Percentiles rank a stretch among this genome's conserved stretches.
These are phyloP conservation scores for Siphamia tubifer DNA, from an alignment of 2,113 vertebrate species.

Conservation along the genomic window DNA sequence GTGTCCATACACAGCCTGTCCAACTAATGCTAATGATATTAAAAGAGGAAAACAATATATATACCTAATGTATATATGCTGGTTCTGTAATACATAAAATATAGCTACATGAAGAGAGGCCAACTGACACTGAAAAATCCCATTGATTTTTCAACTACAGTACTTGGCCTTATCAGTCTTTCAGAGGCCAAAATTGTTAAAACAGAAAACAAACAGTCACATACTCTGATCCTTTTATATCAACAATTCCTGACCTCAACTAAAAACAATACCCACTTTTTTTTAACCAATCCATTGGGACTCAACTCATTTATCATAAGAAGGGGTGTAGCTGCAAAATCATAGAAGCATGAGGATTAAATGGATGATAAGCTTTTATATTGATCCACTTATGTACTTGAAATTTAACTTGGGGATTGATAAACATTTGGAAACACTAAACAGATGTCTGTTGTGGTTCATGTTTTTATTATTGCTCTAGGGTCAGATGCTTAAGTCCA, in stretches of 20 bases:
- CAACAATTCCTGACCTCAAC: conserved; percentile 2
- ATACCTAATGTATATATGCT: no score
- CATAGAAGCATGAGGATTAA: background rate
- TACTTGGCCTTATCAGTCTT: background rate
- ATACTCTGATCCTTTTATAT: conserved; percentile 4
- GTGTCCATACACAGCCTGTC: background rate
- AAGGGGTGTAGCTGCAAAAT: no score
- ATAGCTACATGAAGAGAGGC: no score
- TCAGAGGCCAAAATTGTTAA: background rate
- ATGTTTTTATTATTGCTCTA: background rate
- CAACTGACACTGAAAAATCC: no score
- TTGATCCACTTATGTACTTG: background rate
- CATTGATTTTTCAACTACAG: background rate
- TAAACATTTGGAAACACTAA: no score
- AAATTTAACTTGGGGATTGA: background rate
- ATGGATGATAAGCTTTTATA: background rate
- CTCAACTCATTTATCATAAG: background rate
- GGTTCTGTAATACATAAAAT: no score
- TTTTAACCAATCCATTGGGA: background rate
- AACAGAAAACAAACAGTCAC: background rate
- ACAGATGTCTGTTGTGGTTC: background rate
- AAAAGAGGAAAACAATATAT: no score
- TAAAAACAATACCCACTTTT: conserved; percentile 23
- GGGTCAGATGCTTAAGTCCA: background rate
- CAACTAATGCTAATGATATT: no score